phyloP scores from a whole-genome alignment of 2,113 vertebrate genomes.

The Cettia cetti region DNA sequence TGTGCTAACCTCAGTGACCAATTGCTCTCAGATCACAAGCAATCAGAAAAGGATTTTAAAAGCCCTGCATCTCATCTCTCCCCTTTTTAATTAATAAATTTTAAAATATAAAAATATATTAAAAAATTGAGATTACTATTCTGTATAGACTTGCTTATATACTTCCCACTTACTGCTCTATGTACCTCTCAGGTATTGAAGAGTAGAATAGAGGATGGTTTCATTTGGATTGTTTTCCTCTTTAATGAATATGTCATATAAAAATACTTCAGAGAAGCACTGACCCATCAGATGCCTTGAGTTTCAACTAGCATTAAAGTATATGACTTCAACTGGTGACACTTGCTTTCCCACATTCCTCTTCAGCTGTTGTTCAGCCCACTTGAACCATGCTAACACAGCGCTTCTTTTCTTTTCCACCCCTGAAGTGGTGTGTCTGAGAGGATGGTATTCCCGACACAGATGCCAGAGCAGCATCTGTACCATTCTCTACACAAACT shows the following conservation, averaged over 20 bases:
- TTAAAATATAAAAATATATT: background rate
- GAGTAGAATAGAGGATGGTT: background rate
- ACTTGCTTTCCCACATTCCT: background rate
- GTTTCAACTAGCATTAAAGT: background rate
- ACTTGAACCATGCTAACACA: background rate
- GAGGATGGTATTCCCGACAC: accelerated
- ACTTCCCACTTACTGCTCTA: background rate
- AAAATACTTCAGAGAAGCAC: background rate
- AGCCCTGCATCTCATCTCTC: background rate
- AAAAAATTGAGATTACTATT: background rate
- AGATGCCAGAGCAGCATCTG: background rate
- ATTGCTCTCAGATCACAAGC: background rate
- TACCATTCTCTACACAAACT: background rate
- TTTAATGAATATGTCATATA: background rate
- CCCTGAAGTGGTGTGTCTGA: background rate
- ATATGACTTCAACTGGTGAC: background rate
- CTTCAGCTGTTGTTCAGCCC: background rate
- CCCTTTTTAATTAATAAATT: background rate
- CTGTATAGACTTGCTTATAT: background rate
- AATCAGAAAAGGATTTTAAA: background rate
- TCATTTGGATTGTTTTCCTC: background rate
- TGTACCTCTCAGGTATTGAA: background rate
- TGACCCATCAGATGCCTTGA: background rate
- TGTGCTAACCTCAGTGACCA: background rate
- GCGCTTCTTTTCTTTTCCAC: background rate